Base-by-base conservation (phyloP, 2,888 invertebrate genomes). In the Pseudococcus viburni region DNA sequence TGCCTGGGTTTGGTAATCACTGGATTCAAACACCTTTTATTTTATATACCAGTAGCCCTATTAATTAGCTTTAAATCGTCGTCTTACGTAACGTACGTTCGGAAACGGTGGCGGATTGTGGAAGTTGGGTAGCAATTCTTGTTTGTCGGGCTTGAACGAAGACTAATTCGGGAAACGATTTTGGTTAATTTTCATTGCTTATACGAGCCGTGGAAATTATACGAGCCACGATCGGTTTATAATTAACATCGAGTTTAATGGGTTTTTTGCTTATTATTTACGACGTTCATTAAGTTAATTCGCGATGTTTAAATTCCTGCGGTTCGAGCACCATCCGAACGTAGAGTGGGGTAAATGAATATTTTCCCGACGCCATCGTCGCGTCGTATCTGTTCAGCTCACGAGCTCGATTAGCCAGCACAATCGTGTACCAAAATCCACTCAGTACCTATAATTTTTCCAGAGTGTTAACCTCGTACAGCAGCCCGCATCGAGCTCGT, bases 251-350 rank as follows among this genome's bases (percentile, higher is more conserved):
- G 26, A 33, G 12, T 33, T 73, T 73, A 33, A 73, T 33, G 68
- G 26, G 12, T 7, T 73, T 73, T 59, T 59, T 59, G n/a, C 19
- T 19, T n/a, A 59, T 59, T 59, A 59, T 59, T 59, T 59, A 59
- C 33, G 33, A 73, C 26, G 26, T 73, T 73, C 68, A 73, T 73
- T 73, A 73, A 73, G 12, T 73, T 73, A 33, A 73, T 73, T 73
- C 22, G 68, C 68, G 68, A 73, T 73, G 9, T 73, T 73, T 73
- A 73, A 73, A 73, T 73, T 73, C 26, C 68, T 73, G 68, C 33
- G 68, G 68, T 73, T 73, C 12, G 5, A 73, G 26, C 68, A 33
- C 9, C 68, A 33, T 46, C 8, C 68, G 68, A 73, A 73, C 33
- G 33, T 19, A 59, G 59, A 59, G 19, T 19, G 59, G 15, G 59